These are phyloP conservation scores for Synergus gifuensis DNA, from an alignment of 2,888 invertebrate species.

Conservation along the genomic window DNA sequence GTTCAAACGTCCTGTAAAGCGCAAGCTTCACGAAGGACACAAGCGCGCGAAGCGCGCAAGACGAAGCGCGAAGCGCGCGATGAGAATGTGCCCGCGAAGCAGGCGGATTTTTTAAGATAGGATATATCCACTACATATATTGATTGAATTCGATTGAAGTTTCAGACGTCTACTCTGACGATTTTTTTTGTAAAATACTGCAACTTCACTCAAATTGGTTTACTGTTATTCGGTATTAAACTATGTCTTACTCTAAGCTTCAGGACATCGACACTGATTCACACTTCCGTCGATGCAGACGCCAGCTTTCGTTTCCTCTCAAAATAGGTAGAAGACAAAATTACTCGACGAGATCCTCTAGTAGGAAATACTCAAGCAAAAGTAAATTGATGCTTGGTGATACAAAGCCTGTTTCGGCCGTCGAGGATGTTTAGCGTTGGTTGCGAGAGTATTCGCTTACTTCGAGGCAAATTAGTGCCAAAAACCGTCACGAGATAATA, in stretches of 20 bases:
- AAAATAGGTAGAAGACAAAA: constrained; percentile 41
- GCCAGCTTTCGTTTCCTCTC: constrained; percentile 17
- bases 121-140: too few species aligned
- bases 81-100: too few species aligned
- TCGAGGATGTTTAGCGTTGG: constrained; percentile 54
- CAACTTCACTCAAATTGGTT: neutral
- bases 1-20: too few species aligned
- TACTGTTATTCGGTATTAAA: neutral
- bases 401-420: constrained; percentile 65
- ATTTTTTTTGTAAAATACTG: too few species aligned
- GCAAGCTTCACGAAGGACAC: too few species aligned
- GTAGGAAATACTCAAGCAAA: constrained; percentile 43
- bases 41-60: too few species aligned
- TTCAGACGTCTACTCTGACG: too few species aligned
- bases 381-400: constrained; percentile 55
- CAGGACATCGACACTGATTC: neutral
- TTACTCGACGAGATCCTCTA: constrained; percentile 25
- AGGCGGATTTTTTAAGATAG: too few species aligned
- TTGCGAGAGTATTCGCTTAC: constrained; percentile 60
- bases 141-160: too few species aligned
- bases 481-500: constrained; percentile 57
- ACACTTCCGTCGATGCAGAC: neutral
- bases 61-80: too few species aligned
- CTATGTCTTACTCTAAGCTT: neutral
- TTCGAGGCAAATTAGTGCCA: constrained; percentile 54